Evolutionary conservation across 1,140 invertebrate species (phyloP).

Genomic region (Habropoda laboriosa): DNA sequence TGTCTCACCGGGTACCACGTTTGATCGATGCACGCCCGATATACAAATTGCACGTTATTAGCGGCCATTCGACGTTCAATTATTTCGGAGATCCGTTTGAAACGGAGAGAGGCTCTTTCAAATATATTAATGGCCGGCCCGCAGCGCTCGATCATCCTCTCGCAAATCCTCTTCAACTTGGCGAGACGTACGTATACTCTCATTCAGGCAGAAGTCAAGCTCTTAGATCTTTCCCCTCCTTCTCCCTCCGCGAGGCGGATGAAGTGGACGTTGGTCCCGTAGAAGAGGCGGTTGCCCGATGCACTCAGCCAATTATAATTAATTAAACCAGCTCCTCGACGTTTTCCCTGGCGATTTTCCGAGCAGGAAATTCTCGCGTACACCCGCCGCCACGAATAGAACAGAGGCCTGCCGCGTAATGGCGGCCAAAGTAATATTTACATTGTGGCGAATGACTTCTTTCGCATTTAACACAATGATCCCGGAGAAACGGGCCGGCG

Average conservation of each 20-base stretch:
- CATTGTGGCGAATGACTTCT: constrained; percentile 23
- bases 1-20: neutral
- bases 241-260: constrained; percentile 51
- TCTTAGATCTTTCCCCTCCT: constrained; percentile 42
- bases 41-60: constrained; percentile 48
- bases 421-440: constrained; percentile 31
- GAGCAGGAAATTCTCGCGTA: constrained; percentile 45
- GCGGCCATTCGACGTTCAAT: constrained; percentile 56
- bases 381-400: constrained; percentile 18
- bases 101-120: constrained; percentile 25
- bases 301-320: constrained; percentile 65
- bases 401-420: neutral
- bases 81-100: constrained; percentile 52
- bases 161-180: constrained; percentile 49
- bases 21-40: constrained; percentile 16
- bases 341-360: constrained; percentile 46
- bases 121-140: constrained; percentile 63
- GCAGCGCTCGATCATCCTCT: constrained; percentile 59
- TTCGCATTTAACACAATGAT: neutral
- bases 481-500: too few species aligned
- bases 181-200: constrained; percentile 51
- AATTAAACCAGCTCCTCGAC: constrained; percentile 59
- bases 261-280: constrained; percentile 56
- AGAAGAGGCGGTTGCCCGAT: constrained; percentile 54
- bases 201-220: constrained; percentile 54